phyloP scores from a whole-genome alignment of 2,888 invertebrate genomes.

The Nesidiocoris tenuis region DNA sequence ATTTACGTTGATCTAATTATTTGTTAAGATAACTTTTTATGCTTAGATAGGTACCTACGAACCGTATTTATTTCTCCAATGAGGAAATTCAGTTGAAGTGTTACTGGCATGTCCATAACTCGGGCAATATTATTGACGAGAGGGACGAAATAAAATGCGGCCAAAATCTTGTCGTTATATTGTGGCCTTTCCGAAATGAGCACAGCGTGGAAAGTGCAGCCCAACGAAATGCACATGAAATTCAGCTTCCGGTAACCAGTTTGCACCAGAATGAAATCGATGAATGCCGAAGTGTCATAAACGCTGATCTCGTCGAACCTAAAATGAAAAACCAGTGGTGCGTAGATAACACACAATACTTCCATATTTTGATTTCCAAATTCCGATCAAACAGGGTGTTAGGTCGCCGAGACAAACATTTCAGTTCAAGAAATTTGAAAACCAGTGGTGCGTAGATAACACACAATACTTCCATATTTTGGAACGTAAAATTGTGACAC shows the following conservation, averaged over 20 bases:
- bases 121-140: conserved; percentile 23
- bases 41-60: too few relatives aligned
- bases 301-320: conserved; percentile 17
- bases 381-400: too few relatives aligned
- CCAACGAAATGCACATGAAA: conserved; percentile 18
- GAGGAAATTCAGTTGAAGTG: not conserved
- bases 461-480: too few relatives aligned
- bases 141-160: conserved; percentile 15
- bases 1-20: too few relatives aligned
- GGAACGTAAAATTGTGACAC: too few relatives aligned
- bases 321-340: too few relatives aligned
- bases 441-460: too few relatives aligned
- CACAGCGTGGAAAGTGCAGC: conserved; percentile 12
- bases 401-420: too few relatives aligned
- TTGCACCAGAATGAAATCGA: conserved; percentile 11
- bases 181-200: conserved; percentile 67
- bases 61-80: not conserved
- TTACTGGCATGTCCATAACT: not conserved
- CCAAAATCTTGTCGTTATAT: conserved; percentile 64
- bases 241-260: conserved; percentile 10
- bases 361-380: too few relatives aligned
- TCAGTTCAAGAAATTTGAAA: too few relatives aligned
- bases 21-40: too few relatives aligned
- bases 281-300: conserved; percentile 23
- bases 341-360: too few relatives aligned